Base-by-base conservation (phyloP, 2,113 vertebrate species). In the Pangasianodon gigas region DNA sequence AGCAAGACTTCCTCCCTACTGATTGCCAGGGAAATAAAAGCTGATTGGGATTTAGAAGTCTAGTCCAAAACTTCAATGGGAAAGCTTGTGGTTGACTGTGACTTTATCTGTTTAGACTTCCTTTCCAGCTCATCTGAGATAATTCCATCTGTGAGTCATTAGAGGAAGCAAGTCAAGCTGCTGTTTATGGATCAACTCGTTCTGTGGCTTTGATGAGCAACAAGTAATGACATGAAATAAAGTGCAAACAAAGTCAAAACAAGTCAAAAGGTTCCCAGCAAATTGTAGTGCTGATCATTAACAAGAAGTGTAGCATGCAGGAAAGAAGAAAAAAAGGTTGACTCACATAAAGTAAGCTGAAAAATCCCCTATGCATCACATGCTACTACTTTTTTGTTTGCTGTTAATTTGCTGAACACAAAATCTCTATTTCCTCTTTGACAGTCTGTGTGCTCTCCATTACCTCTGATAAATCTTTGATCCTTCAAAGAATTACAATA, bases 101-200 rank as follows among this genome's bases (percentile, higher is more conserved):
- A 81, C 56, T 88, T 65, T 81, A 80, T 80, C 77, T 81, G 77
- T 88, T 67, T 69, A 81, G 46, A 69, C 65, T 56, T 56, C 11
- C 14, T 71, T 67, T 56, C 10, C 67, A 54, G 9, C 18, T 37
- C 41, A 74, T 87, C 32, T 24, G 52, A 87, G 54, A n/a, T 51
- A 48, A 37, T 79, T n/a, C 41, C 87, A 82, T 69, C 87, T 54
- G 13, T 88, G 46, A 82, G 11, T 69, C 77, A 26, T 82, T 67
- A 88, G 13, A 60, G 37, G 60, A 29, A 65, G 56, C 18, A 69
- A 67, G 60, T 32, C 29, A 2, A 29, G 9, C 5, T 54, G n/a
- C 2, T 58, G 71, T 87, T 87, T 80, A 79, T 18, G 19, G 52
- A n/a, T 29, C 1, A 7, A 81, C 44, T n/a, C 41, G 0, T 14